Conservation (phyloP, 2,797 vertebrate genomes). For the Thripadectes ignobilis region DNA sequence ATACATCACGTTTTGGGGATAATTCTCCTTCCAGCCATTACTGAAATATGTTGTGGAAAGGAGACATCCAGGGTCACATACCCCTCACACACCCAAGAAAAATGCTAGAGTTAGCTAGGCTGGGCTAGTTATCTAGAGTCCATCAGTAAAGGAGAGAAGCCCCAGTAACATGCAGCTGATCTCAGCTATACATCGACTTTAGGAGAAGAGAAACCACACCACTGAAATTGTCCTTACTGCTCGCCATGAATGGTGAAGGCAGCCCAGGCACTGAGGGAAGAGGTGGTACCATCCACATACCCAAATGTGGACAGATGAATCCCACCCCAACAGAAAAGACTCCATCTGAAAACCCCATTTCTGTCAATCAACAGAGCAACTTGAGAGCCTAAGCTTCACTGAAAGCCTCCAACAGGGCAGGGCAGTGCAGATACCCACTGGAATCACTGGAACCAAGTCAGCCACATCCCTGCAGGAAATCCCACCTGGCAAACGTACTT, state of each 20-base stretch:
- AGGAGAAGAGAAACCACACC: background rate
- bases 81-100: background rate
- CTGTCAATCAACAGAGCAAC: background rate
- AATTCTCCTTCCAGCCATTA: background rate
- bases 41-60: background rate
- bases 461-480: background rate
- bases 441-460: background rate
- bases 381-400: background rate
- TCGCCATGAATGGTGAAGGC: background rate
- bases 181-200: background rate
- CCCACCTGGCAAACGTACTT: background rate
- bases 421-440: background rate
- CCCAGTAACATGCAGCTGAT: background rate
- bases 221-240: background rate
- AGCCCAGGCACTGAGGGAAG: background rate
- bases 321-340: background rate
- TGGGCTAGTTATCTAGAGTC: background rate
- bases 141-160: background rate
- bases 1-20: background rate
- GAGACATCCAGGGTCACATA: background rate
- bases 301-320: background rate
- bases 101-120: background rate
- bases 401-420: background rate
- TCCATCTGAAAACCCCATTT: background rate
- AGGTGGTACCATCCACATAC: background rate